phyloP scores from a whole-genome alignment of 1,140 invertebrate species.

The Zaprionus lachaisei region DNA sequence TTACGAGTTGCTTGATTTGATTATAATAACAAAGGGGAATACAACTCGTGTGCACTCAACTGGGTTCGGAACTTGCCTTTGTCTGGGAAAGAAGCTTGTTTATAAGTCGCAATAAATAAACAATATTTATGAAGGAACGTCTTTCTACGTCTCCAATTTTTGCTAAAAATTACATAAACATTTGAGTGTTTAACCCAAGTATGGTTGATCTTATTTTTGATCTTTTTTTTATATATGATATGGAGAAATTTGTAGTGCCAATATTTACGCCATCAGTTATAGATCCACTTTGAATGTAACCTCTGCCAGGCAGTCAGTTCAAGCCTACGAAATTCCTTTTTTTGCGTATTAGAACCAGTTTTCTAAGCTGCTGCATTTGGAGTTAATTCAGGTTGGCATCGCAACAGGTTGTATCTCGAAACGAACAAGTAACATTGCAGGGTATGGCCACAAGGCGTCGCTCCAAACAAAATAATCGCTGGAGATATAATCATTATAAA shows the following conservation, averaged over 20 bases:
- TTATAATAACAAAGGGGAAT: background rate
- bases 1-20: background rate
- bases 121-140: background rate
- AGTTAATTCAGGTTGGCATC: conserved; percentile 20
- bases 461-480: background rate
- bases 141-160: background rate
- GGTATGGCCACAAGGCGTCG: background rate
- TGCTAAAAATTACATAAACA: background rate
- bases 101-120: background rate
- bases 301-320: background rate
- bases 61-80: conserved; percentile 3
- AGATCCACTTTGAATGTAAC: background rate
- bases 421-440: background rate
- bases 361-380: conserved; percentile 19
- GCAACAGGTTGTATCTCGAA: conserved; percentile 33
- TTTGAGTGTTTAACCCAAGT: background rate
- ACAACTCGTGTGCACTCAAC: conserved; percentile 4
- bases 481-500: conserved; percentile 21
- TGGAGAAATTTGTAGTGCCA: background rate
- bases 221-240: background rate
- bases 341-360: conserved; percentile 51
- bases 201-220: background rate
- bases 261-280: background rate
- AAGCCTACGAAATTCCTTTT: conserved; percentile 14
- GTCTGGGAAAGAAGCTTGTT: background rate